Evolutionary conservation across 2,113 vertebrate genomes (phyloP), one percentile per base, ranked within the genome.

Genomic region (Microcebus griseorufus): DNA sequence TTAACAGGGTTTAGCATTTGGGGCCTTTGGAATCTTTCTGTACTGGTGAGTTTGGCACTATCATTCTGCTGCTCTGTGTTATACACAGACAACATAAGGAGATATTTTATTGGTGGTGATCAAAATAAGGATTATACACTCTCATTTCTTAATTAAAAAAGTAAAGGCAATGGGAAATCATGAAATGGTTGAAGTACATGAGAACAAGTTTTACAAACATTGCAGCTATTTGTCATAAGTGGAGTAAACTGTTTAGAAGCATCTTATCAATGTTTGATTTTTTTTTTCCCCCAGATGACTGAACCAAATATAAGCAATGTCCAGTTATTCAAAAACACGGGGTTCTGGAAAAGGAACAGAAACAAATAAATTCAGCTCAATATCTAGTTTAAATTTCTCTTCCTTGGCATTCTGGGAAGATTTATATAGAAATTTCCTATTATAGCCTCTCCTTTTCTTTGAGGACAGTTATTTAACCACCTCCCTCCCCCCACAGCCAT

Each of bases 401-500:
- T 86, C 53, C 69, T 84, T 79, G 83, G 64, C 75, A 83, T 64
- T 94, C 93, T 84, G 86, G n/a, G 37, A 70, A 94, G 96, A 97
- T 93, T 96, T 95, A 86, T 95, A 97, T 94, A 96, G 89, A 89
- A n/a, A 9, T 70, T 96, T 97, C 90, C 86, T 95, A 53, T 97
- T 97, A 97, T 88, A 97, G 95, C 89, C 42, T 93, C 80, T 97
- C 88, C 93, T 90, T 92, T 93, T 81, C 92, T 96, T 88, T 96
- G 96, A 98, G 92, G 96, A 95, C 83, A 92, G 87, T 97, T 95
- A 96, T 93, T 98, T 93, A 97, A 92, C 96, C 75, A 92, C 92
- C 42, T 94, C 84, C 79, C 81, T 91, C 78, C 84, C 75, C 76
- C 87, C 37, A 42, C 89, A 93, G 37, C 96, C 97, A 97, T 97